These are phyloP conservation scores for Andricus curvator DNA, from an alignment of 2,888 invertebrate species.

Conservation along the genomic window DNA sequence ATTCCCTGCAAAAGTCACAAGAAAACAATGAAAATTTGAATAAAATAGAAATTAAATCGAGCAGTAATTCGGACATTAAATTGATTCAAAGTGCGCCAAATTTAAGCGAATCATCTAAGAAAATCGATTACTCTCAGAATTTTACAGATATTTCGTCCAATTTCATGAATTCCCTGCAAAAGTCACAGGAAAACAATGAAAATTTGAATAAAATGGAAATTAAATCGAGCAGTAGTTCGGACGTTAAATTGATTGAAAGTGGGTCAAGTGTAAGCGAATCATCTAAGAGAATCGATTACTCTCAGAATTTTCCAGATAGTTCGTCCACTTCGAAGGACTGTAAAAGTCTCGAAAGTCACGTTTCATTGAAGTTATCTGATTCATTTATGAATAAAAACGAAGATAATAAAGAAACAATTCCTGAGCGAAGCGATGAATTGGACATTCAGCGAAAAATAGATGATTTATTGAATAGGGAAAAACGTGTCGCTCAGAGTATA, in stretches of 20 bases:
- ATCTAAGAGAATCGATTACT: neutral
- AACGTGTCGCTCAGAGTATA: neutral
- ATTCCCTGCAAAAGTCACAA: neutral
- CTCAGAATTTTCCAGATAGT: constrained; percentile 21
- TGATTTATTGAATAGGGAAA: constrained; percentile 2
- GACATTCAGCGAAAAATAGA: constrained; percentile 16
- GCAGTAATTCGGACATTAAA: neutral
- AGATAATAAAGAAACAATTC: neutral
- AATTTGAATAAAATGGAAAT: neutral
- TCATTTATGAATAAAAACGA: constrained; percentile 20
- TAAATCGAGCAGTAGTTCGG: neutral
- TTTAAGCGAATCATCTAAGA: neutral
- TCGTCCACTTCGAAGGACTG: constrained; percentile 2
- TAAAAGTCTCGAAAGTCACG: constrained; percentile 29
- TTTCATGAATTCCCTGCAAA: neutral
- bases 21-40: neutral
- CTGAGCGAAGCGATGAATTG: neutral
- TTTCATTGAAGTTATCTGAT: constrained; percentile 26
- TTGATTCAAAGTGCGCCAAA: neutral
- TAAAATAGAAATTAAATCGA: neutral
- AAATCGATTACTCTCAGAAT: constrained; percentile 7
- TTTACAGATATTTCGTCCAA: neutral
- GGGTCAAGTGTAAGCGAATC: neutral
- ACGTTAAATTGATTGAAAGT: neutral
- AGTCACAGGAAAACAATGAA: neutral